phyloP scores from a whole-genome alignment of 1,140 invertebrate species.

The Trachymyrmex cornetzi region DNA sequence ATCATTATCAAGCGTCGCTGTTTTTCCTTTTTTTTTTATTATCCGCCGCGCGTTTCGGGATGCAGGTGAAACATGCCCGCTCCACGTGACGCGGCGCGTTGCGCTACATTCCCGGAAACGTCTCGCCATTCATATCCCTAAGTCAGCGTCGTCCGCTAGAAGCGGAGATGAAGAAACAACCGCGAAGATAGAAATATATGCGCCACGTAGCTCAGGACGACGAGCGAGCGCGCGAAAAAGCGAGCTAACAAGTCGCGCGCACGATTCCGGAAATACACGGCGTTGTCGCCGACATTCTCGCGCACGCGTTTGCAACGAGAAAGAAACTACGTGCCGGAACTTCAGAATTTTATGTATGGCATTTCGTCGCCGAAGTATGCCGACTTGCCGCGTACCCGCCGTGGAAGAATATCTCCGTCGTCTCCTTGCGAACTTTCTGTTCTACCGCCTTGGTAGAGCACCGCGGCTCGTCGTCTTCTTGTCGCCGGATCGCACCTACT shows the following conservation, averaged over 20 bases:
- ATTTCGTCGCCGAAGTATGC: constrained; percentile 80
- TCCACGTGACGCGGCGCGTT: not conserved
- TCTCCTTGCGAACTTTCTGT: constrained; percentile 32
- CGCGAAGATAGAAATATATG: constrained; percentile 60
- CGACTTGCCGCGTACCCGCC: constrained; percentile 68
- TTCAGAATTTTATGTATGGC: constrained; percentile 83
- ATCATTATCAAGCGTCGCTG: not conserved
- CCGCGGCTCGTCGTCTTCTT: constrained; percentile 22
- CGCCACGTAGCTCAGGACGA: constrained; percentile 9
- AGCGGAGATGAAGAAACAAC: constrained; percentile 58
- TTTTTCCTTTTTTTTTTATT: not conserved
- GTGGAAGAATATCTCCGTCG: constrained; percentile 80
- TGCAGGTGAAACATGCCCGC: not conserved
- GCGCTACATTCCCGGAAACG: constrained; percentile 19
- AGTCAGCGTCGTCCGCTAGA: constrained; percentile 34
- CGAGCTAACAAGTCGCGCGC: constrained; percentile 67
- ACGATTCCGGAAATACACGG: constrained; percentile 65
- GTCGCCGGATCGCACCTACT: constrained; percentile 15
- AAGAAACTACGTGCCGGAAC: constrained; percentile 79
- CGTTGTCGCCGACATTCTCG: constrained; percentile 35
- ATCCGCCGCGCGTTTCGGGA: not conserved
- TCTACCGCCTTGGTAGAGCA: not conserved
- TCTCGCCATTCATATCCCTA: constrained; percentile 31
- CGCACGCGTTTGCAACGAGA: constrained; percentile 52
- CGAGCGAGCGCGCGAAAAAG: not conserved